Evolutionary conservation across 2,888 invertebrate genomes (phyloP).

Genomic region (Alloscopus bannaensis): DNA sequence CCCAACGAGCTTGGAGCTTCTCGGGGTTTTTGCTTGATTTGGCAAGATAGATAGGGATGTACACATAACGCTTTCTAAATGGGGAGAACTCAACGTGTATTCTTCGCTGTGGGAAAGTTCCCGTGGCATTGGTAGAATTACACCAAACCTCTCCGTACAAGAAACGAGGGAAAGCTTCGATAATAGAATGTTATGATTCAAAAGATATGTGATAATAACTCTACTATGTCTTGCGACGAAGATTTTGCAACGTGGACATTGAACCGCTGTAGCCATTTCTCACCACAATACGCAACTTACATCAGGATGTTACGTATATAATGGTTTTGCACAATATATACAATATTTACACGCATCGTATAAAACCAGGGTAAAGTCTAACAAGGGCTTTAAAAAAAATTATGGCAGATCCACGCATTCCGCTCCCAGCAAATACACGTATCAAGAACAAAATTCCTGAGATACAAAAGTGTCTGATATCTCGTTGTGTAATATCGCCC

Average conservation of each 20-base stretch:
- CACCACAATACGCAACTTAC: not conserved
- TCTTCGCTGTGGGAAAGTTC: constrained; percentile 52
- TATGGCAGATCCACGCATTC: constrained; percentile 29
- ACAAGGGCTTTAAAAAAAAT: no score
- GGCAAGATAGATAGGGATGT: constrained; percentile 39
- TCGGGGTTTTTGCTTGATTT: constrained; percentile 57
- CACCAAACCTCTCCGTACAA: not conserved
- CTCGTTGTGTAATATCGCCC: no score
- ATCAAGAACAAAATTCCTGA: constrained; percentile 12
- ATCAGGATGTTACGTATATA: constrained; percentile 1
- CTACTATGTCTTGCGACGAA: not conserved
- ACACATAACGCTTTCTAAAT: not conserved
- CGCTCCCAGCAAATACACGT: constrained; percentile 32
- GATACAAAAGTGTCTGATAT: no score
- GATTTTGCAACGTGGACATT: constrained; percentile 41
- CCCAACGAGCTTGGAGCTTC: constrained; percentile 40
- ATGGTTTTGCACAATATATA: no score
- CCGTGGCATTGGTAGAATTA: constrained; percentile 42
- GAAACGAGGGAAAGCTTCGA: no score
- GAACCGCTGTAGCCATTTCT: constrained; percentile 40
- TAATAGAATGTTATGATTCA: constrained; percentile 8
- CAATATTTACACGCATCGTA: no score
- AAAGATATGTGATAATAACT: not conserved
- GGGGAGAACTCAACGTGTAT: no score
- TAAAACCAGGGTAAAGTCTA: no score